These are phyloP conservation scores for Philereme transversata DNA, from an alignment of 2,888 invertebrate species.

Conservation along the genomic window DNA sequence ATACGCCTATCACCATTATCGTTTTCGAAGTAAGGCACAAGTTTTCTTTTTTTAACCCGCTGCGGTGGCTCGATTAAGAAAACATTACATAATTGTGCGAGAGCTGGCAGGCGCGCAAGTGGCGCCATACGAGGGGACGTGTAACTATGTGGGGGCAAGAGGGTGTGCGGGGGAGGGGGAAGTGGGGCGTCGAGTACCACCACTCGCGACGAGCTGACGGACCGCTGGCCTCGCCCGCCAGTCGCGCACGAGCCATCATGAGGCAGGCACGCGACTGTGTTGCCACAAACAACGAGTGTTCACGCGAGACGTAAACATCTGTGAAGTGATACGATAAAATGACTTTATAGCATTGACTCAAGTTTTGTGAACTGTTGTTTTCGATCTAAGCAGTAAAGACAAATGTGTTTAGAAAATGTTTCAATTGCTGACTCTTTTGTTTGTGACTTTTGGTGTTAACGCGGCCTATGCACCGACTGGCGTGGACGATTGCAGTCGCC, in stretches of 20 bases:
- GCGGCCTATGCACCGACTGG: constrained; percentile 72
- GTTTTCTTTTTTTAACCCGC: constrained; percentile 64
- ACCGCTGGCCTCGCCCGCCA: constrained; percentile 61
- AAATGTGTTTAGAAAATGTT: constrained; percentile 80
- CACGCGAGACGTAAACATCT: constrained; percentile 75
- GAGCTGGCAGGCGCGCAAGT: constrained; percentile 74
- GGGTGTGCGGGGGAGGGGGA: constrained; percentile 61
- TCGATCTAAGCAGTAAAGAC: constrained; percentile 54
- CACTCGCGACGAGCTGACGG: constrained; percentile 66
- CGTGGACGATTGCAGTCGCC: constrained; percentile 70
- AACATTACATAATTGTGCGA: constrained; percentile 81
- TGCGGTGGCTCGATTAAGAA: constrained; percentile 77
- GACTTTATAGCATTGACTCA: constrained; percentile 51
- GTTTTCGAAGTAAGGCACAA: constrained; percentile 45
- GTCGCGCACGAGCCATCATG: constrained; percentile 76
- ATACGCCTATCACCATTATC: constrained; percentile 48
- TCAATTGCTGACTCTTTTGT: constrained; percentile 79
- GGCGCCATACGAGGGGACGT: constrained; percentile 78
- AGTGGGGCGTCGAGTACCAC: constrained; percentile 70
- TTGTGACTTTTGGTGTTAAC: constrained; percentile 80
- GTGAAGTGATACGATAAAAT: constrained; percentile 66
- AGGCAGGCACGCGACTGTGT: constrained; percentile 69
- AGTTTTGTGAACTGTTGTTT: constrained; percentile 57
- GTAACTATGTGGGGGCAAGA: constrained; percentile 73
- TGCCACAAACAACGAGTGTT: constrained; percentile 59